A percentile compares a stretch with the other conserved stretches of the same genome.
Evolutionary conservation across 2,888 invertebrate genomes (phyloP).

Genomic region (Neoscelio sp.): DNA sequence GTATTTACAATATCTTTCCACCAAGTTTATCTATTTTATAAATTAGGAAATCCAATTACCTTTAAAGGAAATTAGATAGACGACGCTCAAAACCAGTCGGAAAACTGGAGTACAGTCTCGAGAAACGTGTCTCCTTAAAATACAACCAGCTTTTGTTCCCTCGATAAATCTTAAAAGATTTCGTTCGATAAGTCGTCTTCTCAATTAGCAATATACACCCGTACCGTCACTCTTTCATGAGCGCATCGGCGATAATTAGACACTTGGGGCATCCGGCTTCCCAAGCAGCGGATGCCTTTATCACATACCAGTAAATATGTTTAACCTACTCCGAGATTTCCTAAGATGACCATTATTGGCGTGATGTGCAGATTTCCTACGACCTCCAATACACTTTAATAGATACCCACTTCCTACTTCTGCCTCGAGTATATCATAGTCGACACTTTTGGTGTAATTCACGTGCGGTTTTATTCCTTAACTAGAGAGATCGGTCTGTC

Average conservation of each 20-base stretch:
- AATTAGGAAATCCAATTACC: constrained; percentile 2
- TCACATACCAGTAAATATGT: constrained; percentile 42
- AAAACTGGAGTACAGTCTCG: neutral
- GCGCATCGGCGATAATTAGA: constrained; percentile 38
- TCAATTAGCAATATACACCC: constrained; percentile 43
- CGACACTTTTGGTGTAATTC: constrained; percentile 48
- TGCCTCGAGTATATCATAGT: constrained; percentile 38
- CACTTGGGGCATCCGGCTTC: constrained; percentile 50
- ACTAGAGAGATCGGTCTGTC: constrained; percentile 5
- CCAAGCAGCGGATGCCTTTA: constrained; percentile 59
- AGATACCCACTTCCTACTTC: constrained; percentile 54
- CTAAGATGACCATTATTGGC: constrained; percentile 57
- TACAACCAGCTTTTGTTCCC: constrained; percentile 1
- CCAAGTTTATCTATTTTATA: no score
- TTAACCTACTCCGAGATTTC: constrained; percentile 50
- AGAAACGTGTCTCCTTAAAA: neutral
- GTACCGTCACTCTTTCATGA: constrained; percentile 1
- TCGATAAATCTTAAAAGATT: neutral
- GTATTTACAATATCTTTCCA: no score
- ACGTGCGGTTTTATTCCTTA: constrained; percentile 19
- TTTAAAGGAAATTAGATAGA: no score
- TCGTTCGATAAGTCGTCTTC: constrained; percentile 32
- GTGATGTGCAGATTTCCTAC: constrained; percentile 57
- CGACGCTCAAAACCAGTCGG: no score
- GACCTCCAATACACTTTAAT: constrained; percentile 55